A percentile compares a stretch with the other conserved stretches of the same genome.
phyloP scores from a whole-genome alignment of 1,140 invertebrate species.

The Callitettix versicolor region DNA sequence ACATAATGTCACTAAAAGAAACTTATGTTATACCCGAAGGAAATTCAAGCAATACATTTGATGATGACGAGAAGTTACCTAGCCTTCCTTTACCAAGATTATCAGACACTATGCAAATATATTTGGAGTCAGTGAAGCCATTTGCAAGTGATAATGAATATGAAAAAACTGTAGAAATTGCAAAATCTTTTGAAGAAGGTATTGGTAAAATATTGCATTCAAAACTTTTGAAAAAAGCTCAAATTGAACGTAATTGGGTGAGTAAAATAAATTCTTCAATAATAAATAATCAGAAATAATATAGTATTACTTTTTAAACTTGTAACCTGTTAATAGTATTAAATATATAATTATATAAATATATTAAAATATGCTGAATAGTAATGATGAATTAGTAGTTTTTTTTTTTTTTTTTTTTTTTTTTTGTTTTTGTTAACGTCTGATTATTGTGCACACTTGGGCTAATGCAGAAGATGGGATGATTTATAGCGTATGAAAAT shows the following conservation, averaged over 20 bases:
- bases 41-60: slow-evolving; percentile 25
- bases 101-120: slow-evolving; percentile 49
- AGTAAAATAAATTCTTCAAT: slow-evolving; percentile 1
- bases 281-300: background rate
- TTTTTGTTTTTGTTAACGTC: too few species aligned
- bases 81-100: slow-evolving; percentile 53
- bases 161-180: slow-evolving; percentile 37
- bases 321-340: background rate
- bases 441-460: too few species aligned
- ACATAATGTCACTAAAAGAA: too few species aligned
- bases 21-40: background rate
- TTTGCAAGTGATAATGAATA: slow-evolving; percentile 40
- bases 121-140: slow-evolving; percentile 46
- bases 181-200: slow-evolving; percentile 42
- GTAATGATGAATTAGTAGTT: too few species aligned
- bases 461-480: too few species aligned
- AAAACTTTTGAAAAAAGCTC: slow-evolving; percentile 46
- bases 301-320: background rate
- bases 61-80: slow-evolving; percentile 39
- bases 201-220: slow-evolving; percentile 47
- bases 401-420: background rate
- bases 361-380: background rate
- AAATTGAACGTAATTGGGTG: slow-evolving; percentile 34
- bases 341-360: background rate
- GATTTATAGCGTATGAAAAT: too few species aligned